Conservation (phyloP, 2,797 vertebrate species). For the Caiman crocodilus region DNA sequence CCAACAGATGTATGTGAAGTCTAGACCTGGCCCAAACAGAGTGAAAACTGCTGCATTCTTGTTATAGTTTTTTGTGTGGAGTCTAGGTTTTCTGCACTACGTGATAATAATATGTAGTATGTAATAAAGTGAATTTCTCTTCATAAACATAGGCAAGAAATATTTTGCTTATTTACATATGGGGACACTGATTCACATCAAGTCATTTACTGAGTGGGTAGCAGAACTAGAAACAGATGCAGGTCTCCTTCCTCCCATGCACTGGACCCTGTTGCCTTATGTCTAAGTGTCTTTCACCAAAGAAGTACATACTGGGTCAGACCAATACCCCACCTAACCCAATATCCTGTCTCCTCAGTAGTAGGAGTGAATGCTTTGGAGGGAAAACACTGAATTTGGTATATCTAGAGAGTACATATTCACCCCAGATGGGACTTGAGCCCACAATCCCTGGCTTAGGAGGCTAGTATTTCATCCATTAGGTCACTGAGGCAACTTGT, state of each 20-base stretch:
- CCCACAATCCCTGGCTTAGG: slow-evolving; percentile 79
- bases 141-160: not conserved
- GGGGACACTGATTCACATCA: not conserved
- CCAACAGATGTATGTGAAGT: not conserved
- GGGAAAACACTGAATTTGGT: too few relatives aligned
- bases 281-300: not conserved
- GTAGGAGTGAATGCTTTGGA: too few relatives aligned
- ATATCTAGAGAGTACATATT: too few relatives aligned
- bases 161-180: not conserved
- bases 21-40: not conserved
- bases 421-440: slow-evolving; percentile 80
- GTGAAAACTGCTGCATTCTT: not conserved
- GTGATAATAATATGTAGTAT: not conserved
- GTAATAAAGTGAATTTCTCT: not conserved
- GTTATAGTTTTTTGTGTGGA: not conserved
- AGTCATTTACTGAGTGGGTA: not conserved
- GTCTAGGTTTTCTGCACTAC: not conserved
- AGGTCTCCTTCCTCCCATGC: not conserved
- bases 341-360: too few relatives aligned
- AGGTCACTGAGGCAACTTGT: too few relatives aligned
- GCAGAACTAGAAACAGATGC: not conserved
- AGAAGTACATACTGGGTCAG: not conserved
- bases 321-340: too few relatives aligned
- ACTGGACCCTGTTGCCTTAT: not conserved
- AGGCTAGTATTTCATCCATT: slow-evolving; percentile 20